These are phyloP conservation scores for Cherax quadricarinatus DNA, from an alignment of 1,140 invertebrate genomes.

Conservation along the genomic window DNA sequence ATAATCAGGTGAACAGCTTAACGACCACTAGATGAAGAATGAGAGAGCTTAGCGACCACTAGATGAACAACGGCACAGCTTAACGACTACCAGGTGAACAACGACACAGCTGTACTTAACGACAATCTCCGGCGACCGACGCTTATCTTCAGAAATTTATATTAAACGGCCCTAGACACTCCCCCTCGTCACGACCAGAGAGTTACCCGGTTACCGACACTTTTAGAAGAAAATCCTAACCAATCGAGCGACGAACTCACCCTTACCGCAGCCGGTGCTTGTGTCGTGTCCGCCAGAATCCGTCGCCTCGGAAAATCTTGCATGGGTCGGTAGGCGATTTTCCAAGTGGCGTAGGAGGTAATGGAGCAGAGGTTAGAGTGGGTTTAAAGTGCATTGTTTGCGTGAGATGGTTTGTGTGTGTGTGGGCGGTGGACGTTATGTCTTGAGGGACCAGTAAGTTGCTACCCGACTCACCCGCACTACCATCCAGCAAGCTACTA, in stretches of 20 bases:
- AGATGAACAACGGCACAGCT: too few species aligned
- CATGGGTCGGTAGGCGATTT: slow-evolving; percentile 45
- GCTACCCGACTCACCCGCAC: not conserved
- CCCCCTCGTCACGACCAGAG: not conserved
- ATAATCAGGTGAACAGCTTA: too few species aligned
- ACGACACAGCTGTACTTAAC: not conserved
- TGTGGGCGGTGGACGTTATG: not conserved
- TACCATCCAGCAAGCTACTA: not conserved
- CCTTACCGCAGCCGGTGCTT: not conserved
- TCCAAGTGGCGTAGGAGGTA: slow-evolving; percentile 46
- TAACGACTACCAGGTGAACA: too few species aligned
- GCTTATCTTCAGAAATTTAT: not conserved
- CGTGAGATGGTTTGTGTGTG: slow-evolving; percentile 37
- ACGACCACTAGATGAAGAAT: too few species aligned
- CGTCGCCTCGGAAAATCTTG: slow-evolving; percentile 10
- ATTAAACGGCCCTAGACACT: not conserved
- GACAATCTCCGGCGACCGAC: not conserved
- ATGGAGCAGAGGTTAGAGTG: slow-evolving; percentile 25
- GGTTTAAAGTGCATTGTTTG: slow-evolving; percentile 49
- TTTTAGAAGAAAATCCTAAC: not conserved
- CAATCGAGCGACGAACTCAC: not conserved
- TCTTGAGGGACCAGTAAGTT: slow-evolving; percentile 1
- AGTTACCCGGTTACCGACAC: not conserved
- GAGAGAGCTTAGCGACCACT: too few species aligned
- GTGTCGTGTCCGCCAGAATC: not conserved